phyloP scores from a whole-genome alignment of 2,888 invertebrate genomes.

The Cotesia congregata region DNA sequence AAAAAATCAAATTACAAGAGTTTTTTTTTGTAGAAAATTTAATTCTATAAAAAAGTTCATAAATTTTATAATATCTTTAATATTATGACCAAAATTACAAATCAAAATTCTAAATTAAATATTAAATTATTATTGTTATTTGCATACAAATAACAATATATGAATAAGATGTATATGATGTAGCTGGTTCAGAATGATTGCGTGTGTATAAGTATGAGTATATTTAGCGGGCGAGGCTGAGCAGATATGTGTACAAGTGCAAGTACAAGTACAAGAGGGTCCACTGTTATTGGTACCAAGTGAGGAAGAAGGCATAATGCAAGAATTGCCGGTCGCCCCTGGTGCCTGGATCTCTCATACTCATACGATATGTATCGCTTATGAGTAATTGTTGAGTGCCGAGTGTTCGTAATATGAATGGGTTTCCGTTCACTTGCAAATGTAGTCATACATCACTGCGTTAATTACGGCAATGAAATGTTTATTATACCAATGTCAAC shows the following conservation, averaged over 20 bases:
- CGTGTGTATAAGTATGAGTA: constrained; percentile 25
- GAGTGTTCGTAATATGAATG: constrained; percentile 63
- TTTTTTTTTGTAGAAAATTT: too few relatives aligned
- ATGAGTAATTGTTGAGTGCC: constrained; percentile 63
- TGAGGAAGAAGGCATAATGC: constrained; percentile 37
- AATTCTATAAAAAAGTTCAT: too few relatives aligned
- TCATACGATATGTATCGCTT: constrained; percentile 62
- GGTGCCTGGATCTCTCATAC: constrained; percentile 53
- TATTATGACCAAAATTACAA: too few relatives aligned
- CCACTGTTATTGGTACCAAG: constrained; percentile 35
- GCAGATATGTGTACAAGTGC: not conserved
- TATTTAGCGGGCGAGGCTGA: constrained; percentile 25
- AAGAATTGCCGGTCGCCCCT: constrained; percentile 48
- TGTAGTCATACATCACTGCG: constrained; percentile 63
- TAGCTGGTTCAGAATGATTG: constrained; percentile 41
- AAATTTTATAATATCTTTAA: too few relatives aligned
- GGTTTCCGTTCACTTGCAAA: constrained; percentile 61
- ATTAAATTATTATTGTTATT: too few relatives aligned
- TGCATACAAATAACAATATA: not conserved
- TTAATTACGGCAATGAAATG: constrained; percentile 66
- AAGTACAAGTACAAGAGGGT: constrained; percentile 30
- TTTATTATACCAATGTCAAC: constrained; percentile 64
- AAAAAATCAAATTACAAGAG: too few relatives aligned
- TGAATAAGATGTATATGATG: constrained; percentile 34
- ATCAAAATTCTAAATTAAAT: too few relatives aligned